Evolutionary conservation across 2,888 invertebrate species (phyloP).

Genomic region (Acanthosepion esculentum): DNA sequence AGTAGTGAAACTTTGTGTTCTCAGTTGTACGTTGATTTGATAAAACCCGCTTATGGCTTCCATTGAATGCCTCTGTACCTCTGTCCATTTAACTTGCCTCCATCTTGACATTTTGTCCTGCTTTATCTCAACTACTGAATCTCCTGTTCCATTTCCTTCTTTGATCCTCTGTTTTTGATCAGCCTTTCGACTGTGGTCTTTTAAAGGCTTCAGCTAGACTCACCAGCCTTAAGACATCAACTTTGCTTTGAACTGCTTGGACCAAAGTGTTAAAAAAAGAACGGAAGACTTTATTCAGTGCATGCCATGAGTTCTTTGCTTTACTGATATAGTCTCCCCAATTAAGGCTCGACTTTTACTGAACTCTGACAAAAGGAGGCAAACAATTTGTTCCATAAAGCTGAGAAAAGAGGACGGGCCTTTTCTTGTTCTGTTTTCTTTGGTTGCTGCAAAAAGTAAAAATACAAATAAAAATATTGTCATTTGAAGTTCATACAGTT

Average conservation of each 20-base stretch:
- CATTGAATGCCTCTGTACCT: background rate
- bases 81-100: background rate
- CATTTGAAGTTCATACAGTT: background rate
- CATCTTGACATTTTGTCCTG: background rate
- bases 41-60: background rate
- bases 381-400: background rate
- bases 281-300: background rate
- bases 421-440: background rate
- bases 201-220: background rate
- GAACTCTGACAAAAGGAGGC: conserved; percentile 9
- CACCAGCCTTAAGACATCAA: background rate
- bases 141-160: conserved; percentile 1
- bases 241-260: background rate
- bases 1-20: background rate
- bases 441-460: background rate
- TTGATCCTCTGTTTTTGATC: background rate
- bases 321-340: background rate
- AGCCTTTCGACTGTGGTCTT: background rate
- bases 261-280: background rate
- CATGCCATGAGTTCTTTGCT: background rate
- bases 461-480: background rate
- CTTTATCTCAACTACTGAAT: background rate
- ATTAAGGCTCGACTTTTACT: background rate
- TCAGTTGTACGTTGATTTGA: background rate
- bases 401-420: background rate